Evolutionary conservation across 1,140 invertebrate species (phyloP).

Genomic region (Lepidurus couesii): DNA sequence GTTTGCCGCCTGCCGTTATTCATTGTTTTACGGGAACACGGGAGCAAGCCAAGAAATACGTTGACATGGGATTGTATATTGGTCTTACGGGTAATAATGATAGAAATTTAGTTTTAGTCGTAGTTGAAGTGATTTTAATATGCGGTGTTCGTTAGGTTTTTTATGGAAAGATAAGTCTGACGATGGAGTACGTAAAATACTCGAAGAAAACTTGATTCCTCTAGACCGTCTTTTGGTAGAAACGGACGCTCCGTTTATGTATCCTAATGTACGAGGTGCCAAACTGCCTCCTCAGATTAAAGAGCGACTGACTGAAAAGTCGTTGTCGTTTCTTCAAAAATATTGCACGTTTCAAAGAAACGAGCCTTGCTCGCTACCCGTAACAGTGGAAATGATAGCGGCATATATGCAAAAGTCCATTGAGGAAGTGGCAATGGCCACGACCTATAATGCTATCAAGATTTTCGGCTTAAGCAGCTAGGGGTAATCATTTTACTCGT

Average conservation of each 20-base stretch:
- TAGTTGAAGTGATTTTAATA: slow-evolving; percentile 26
- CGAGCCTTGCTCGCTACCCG: slow-evolving; percentile 87
- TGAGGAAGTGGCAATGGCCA: slow-evolving; percentile 84
- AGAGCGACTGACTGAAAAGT: slow-evolving; percentile 74
- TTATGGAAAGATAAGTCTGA: slow-evolving; percentile 92
- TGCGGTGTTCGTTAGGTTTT: slow-evolving; percentile 55
- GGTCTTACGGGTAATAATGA: slow-evolving; percentile 63
- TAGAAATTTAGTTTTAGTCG: neutral
- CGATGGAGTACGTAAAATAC: slow-evolving; percentile 72
- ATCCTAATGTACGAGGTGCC: slow-evolving; percentile 86
- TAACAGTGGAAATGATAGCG: slow-evolving; percentile 88
- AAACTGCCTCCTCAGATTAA: slow-evolving; percentile 82
- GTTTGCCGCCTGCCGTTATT: slow-evolving; percentile 73
- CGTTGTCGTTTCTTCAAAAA: slow-evolving; percentile 58
- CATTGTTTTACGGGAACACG: slow-evolving; percentile 89
- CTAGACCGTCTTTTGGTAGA: slow-evolving; percentile 79
- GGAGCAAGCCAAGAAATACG: slow-evolving; percentile 74
- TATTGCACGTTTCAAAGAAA: slow-evolving; percentile 95
- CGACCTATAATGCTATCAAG: slow-evolving; percentile 88
- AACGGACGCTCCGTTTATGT: slow-evolving; percentile 73
- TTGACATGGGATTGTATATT: slow-evolving; percentile 81
- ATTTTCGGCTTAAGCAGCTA: slow-evolving; percentile 71
- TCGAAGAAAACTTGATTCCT: slow-evolving; percentile 72
- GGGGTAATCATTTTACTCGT: slow-evolving; percentile 29
- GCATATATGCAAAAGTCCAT: slow-evolving; percentile 78